Evolutionary conservation across 1,140 invertebrate genomes (phyloP), one percentile per base, ranked within the genome.

Genomic region (Diuraphis noxia): DNA sequence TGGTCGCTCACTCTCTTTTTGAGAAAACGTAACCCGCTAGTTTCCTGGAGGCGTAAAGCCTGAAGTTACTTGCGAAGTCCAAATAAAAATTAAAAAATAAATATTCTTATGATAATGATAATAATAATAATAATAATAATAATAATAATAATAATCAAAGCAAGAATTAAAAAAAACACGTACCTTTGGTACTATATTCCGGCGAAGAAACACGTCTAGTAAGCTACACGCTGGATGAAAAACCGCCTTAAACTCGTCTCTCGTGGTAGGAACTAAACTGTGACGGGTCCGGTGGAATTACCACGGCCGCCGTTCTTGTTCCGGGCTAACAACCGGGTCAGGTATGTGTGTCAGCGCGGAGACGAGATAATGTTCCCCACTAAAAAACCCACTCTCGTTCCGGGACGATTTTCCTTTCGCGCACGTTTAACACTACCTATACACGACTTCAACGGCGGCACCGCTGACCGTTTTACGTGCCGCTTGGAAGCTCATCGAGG

Each of bases 301-400:
- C 89, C 43, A 30, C 89, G n/a, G 63, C 63, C 88, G 88, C 72
- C 77, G 89, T 91, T 46, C 89, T 91, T 91, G 89, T 91, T 91
- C 89, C 89, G 89, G 89, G 72, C 89, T 81, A 52, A 91, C 89
- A 91, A 91, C 89, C 89, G 89, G 89, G 89, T 91, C 89, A 91
- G 89, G 89, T 82, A 91, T 91, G 89, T 91, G 89, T 91, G 89
- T 91, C 89, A 91, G 40, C 34, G 34, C 77, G 34, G 63, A 46
- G 49, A 40, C 36, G 52, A 23, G 43, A 72, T 34, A 89, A 41
- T n/a, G 43, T 91, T 91, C 89, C 89, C 89, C 89, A 82, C 89
- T 49, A 40, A 79, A 79, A 79, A 90, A 49, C 88, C 88, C 77
- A 79, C 88, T 81, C 72, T 52, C 89, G 89, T 91, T 91, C 89